A percentile compares a stretch with the other conserved stretches of the same genome.
phyloP scores from a whole-genome alignment of 1,140 invertebrate genomes.

The Zelostemma sp. region DNA sequence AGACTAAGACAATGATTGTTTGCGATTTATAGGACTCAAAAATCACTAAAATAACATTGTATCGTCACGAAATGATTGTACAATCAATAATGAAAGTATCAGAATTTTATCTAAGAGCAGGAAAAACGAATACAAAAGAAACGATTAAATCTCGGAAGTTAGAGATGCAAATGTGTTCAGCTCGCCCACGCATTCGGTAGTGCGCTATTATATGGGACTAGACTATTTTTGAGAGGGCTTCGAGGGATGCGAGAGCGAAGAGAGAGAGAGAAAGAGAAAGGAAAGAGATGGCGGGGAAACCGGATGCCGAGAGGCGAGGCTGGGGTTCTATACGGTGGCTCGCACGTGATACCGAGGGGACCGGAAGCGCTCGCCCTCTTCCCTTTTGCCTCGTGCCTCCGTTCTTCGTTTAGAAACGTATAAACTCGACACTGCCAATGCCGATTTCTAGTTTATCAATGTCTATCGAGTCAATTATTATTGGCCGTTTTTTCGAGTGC shows the following conservation, averaged over 20 bases:
- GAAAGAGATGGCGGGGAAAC: conserved; percentile 24
- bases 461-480: not conserved
- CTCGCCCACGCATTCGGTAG: conserved; percentile 34
- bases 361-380: conserved; percentile 65
- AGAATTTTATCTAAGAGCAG: too few species aligned
- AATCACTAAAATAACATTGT: too few species aligned
- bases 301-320: conserved; percentile 55
- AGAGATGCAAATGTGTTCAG: conserved; percentile 25
- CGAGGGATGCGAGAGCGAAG: conserved; percentile 10
- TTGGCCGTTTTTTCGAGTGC: too few species aligned
- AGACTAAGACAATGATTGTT: too few species aligned
- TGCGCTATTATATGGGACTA: conserved; percentile 49
- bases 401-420: conserved; percentile 4
- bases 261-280: not conserved
- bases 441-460: conserved; percentile 12
- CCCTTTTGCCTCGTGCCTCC: conserved; percentile 44
- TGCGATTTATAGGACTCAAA: too few species aligned
- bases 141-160: conserved; percentile 17
- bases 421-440: conserved; percentile 5
- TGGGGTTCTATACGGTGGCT: conserved; percentile 59
- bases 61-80: too few species aligned
- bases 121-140: too few species aligned
- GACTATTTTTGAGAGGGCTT: conserved; percentile 58
- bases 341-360: conserved; percentile 69
- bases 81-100: too few species aligned